Evolutionary conservation across 2,113 vertebrate genomes (phyloP).

Genomic region (Coryphaenoides rupestris): DNA sequence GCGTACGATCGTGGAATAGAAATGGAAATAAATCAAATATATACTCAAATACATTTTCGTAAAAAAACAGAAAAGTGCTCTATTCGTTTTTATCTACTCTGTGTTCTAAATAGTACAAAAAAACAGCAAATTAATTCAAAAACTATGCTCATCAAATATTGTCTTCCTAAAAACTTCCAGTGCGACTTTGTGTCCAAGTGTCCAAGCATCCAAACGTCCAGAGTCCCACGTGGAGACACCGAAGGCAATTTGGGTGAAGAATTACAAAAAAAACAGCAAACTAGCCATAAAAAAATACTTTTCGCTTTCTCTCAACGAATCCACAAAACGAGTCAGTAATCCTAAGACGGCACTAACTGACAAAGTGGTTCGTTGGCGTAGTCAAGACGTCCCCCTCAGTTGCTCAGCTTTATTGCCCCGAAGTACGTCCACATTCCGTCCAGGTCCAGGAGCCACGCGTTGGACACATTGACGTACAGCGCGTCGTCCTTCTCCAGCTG

Average conservation of each 20-base stretch:
- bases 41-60: too few species aligned
- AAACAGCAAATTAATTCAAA: too few species aligned
- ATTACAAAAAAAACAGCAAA: conserved; percentile 15
- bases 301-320: conserved; percentile 29
- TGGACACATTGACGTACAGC: conserved; percentile 86
- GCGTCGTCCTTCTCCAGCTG: conserved; percentile 80
- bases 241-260: conserved; percentile 26
- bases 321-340: conserved; percentile 57
- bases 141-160: too few species aligned
- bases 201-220: too few species aligned
- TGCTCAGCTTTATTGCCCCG: conserved; percentile 88
- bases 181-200: too few species aligned
- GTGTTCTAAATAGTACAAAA: too few species aligned
- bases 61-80: too few species aligned
- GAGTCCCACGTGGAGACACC: neutral
- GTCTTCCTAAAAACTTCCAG: too few species aligned
- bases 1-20: too few species aligned
- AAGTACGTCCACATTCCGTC: conserved; percentile 89
- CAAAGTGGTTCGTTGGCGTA: conserved; percentile 72
- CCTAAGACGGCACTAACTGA: conserved; percentile 43
- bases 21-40: too few species aligned
- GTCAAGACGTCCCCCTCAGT: conserved; percentile 75
- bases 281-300: conserved; percentile 4
- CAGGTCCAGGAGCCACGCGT: conserved; percentile 84
- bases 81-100: too few species aligned